phyloP scores from a whole-genome alignment of 1,140 invertebrate genomes.

The Micrasema longulum region DNA sequence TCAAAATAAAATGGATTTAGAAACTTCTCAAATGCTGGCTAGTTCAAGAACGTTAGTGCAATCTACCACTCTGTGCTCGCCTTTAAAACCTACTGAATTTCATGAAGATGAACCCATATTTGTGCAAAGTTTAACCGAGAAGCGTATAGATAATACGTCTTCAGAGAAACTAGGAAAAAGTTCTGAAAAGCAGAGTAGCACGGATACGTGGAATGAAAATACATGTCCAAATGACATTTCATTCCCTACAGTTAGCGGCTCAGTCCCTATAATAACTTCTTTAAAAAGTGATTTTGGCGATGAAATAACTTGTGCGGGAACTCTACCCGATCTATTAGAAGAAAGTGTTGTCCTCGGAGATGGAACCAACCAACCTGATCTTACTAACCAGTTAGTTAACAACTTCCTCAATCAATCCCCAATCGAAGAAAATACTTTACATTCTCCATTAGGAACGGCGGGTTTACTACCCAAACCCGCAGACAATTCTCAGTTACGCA shows the following conservation, averaged over 20 bases:
- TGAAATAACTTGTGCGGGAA: slow-evolving; percentile 48
- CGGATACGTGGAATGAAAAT: slow-evolving; percentile 83
- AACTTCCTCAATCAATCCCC: slow-evolving; percentile 40
- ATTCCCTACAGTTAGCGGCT: slow-evolving; percentile 82
- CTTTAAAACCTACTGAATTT: slow-evolving; percentile 27
- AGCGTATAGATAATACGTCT: slow-evolving; percentile 52
- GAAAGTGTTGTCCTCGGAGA: slow-evolving; percentile 58
- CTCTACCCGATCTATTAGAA: slow-evolving; percentile 63
- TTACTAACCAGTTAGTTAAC: slow-evolving; percentile 58
- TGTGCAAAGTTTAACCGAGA: slow-evolving; percentile 55
- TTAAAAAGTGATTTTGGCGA: slow-evolving; percentile 73
- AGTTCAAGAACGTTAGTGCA: slow-evolving; percentile 37
- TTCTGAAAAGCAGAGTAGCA: slow-evolving; percentile 39
- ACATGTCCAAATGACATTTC: slow-evolving; percentile 79
- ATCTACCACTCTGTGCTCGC: slow-evolving; percentile 26
- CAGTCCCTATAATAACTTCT: slow-evolving; percentile 76
- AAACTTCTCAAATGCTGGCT: slow-evolving; percentile 14
- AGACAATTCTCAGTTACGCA: no score
- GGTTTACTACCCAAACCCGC: no score
- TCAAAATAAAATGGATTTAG: slow-evolving; percentile 1
- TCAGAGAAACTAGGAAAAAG: slow-evolving; percentile 54
- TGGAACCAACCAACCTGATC: slow-evolving; percentile 58
- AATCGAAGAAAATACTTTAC: slow-evolving; percentile 33
- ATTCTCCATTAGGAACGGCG: no score
- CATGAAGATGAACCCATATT: slow-evolving; percentile 40